Evolutionary conservation across 2,888 invertebrate genomes (phyloP).

Genomic region (Eristalinus sepulchralis): DNA sequence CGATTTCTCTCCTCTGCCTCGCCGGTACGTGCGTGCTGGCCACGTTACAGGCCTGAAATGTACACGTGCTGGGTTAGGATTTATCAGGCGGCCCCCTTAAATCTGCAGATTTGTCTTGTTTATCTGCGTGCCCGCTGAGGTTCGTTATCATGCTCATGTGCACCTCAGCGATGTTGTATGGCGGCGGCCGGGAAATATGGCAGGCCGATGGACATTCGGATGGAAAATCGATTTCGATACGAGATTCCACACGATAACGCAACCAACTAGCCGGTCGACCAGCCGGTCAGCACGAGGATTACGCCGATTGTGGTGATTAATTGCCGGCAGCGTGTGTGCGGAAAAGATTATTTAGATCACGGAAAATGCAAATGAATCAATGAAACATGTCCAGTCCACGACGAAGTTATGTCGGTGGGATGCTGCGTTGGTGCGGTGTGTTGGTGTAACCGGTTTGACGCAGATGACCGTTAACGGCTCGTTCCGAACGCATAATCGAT

Average conservation of each 20-base stretch:
- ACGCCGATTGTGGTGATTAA: conserved; percentile 34
- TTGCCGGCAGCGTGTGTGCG: conserved; percentile 23
- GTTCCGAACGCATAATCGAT: neutral
- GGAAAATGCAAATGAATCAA: conserved; percentile 1
- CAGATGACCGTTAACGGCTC: conserved; percentile 21
- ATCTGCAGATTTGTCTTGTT: conserved; percentile 23
- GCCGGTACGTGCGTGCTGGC: neutral
- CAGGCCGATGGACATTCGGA: conserved; percentile 7
- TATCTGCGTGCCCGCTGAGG: conserved; percentile 1
- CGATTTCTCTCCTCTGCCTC: neutral
- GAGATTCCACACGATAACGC: neutral
- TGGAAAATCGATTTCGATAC: conserved; percentile 25
- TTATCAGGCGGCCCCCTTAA: conserved; percentile 6
- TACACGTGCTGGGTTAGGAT: conserved; percentile 41
- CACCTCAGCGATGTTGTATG: conserved; percentile 10
- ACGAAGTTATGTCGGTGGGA: neutral
- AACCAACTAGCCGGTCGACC: neutral
- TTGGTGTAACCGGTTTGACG: conserved; percentile 5
- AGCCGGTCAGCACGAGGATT: neutral
- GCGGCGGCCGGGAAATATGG: conserved; percentile 1
- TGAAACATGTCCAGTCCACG: neutral
- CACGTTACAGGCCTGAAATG: neutral
- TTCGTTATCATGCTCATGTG: conserved; percentile 30
- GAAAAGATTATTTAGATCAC: conserved; percentile 27
- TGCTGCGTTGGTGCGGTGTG: neutral